phyloP scores from a whole-genome alignment of 1,140 invertebrate genomes.

The Atta colombica region DNA sequence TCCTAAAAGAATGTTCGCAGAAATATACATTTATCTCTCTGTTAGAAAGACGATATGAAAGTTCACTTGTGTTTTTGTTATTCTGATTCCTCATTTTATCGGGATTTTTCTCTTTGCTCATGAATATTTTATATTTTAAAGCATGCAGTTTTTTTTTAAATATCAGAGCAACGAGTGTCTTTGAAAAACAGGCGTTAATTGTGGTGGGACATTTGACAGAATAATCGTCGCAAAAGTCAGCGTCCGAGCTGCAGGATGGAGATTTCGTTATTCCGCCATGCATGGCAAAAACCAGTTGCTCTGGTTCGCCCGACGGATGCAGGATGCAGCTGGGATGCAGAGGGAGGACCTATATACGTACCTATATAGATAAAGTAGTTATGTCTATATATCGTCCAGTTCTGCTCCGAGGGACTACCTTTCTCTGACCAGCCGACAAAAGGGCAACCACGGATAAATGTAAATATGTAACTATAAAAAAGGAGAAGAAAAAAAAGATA shows the following conservation, averaged over 20 bases:
- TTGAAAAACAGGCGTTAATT: neutral
- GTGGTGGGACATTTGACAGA: neutral
- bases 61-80: neutral
- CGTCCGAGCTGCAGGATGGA: neutral
- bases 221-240: neutral
- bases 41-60: neutral
- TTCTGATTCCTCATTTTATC: neutral
- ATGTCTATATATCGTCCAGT: conserved; percentile 74
- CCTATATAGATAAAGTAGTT: conserved; percentile 72
- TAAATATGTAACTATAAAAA: conserved; percentile 77
- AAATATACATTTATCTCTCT: neutral
- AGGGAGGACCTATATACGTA: conserved; percentile 15
- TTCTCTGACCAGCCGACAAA: conserved; percentile 73
- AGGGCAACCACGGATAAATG: conserved; percentile 74
- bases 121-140: neutral
- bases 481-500: conserved; percentile 59
- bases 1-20: neutral
- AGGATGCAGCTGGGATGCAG: conserved; percentile 69
- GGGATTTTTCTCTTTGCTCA: neutral
- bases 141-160: neutral
- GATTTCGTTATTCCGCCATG: conserved; percentile 40
- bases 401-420: conserved; percentile 62
- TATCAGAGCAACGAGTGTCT: neutral
- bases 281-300: conserved; percentile 69
- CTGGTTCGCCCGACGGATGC: conserved; percentile 68